These are phyloP conservation scores for Etheostoma spectabile DNA, from an alignment of 2,113 vertebrate species.

Conservation along the genomic window DNA sequence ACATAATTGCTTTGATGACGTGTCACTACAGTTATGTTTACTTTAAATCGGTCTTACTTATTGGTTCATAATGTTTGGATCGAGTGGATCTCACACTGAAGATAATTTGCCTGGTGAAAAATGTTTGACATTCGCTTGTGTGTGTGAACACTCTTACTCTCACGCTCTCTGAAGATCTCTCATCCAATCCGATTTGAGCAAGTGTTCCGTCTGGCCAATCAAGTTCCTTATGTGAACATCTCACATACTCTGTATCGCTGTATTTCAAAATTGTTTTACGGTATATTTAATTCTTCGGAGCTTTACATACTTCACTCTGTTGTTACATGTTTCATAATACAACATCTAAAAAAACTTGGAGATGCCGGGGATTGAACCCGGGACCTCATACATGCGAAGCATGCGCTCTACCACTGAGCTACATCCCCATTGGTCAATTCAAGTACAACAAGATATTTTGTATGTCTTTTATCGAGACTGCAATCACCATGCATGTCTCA, in stretches of 20 bases:
- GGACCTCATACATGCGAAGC: constrained; percentile 90
- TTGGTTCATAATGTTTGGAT: constrained; percentile 2
- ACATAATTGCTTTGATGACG: constrained; percentile 32
- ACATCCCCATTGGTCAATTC: constrained; percentile 79
- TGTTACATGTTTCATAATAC: not conserved
- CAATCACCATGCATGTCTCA: no score
- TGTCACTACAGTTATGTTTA: not conserved
- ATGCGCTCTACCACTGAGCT: constrained; percentile 91
- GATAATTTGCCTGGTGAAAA: constrained; percentile 28
- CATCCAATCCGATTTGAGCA: constrained; percentile 51
- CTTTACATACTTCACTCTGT: accelerated
- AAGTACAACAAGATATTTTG: no score
- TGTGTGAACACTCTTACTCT: constrained; percentile 42
- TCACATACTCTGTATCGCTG: not conserved
- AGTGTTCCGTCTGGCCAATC: constrained; percentile 41
- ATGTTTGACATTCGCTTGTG: constrained; percentile 38
- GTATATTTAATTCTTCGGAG: not conserved
- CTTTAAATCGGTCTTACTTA: not conserved
- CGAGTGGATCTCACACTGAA: constrained; percentile 4
- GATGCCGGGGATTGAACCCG: constrained; percentile 90
- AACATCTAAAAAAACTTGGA: constrained; percentile 57
- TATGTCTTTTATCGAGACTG: no score
- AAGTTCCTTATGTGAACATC: not conserved
- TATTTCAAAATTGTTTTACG: no score
- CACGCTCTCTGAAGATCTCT: not conserved